Conservation (phyloP, 1,140 invertebrate species). For the Micrasema minimum region DNA sequence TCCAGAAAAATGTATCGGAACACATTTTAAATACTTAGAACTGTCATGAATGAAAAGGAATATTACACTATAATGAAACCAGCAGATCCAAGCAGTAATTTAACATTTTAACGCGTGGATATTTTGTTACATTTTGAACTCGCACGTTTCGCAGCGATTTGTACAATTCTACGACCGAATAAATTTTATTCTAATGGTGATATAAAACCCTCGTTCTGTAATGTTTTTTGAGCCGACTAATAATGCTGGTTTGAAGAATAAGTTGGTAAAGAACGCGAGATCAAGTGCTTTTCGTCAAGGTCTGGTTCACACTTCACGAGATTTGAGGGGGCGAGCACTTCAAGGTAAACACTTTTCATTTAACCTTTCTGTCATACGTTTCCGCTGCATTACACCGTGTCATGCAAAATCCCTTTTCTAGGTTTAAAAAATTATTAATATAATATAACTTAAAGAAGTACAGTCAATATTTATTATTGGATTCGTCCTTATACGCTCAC, state of each 20-base stretch:
- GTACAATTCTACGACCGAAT: neutral
- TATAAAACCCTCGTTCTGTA: slow-evolving; percentile 22
- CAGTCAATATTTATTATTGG: neutral
- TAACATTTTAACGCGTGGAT: neutral
- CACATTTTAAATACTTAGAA: neutral
- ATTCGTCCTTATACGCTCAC: neutral
- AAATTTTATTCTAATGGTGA: neutral
- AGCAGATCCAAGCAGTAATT: neutral
- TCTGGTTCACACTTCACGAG: neutral
- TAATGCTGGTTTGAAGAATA: slow-evolving; percentile 10
- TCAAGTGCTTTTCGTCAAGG: neutral
- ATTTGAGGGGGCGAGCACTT: slow-evolving; percentile 35
- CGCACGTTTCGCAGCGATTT: neutral
- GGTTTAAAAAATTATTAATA: neutral
- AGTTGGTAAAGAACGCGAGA: neutral
- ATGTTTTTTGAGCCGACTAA: slow-evolving; percentile 30
- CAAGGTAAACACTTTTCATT: slow-evolving; percentile 39
- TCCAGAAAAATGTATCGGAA: slow-evolving; percentile 9
- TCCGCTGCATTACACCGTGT: neutral
- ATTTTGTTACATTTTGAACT: neutral
- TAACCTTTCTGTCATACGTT: neutral
- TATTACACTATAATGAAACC: neutral
- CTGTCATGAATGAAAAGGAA: slow-evolving; percentile 34
- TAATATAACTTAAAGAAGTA: neutral
- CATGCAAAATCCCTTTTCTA: neutral